Evolutionary conservation across 1,140 invertebrate genomes (phyloP).

Genomic region (Rhyacophila brunnea): DNA sequence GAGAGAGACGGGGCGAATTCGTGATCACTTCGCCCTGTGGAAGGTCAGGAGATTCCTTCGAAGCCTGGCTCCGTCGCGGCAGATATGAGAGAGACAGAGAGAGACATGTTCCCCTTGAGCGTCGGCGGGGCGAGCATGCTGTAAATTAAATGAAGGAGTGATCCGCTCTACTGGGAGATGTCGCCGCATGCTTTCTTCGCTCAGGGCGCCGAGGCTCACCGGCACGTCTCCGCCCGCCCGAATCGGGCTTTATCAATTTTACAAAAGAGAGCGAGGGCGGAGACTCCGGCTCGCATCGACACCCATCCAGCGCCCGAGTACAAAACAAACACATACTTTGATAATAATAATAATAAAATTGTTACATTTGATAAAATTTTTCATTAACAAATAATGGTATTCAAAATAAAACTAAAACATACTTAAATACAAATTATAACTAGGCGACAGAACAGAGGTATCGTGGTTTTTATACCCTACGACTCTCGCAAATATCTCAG

Average conservation of each 20-base stretch:
- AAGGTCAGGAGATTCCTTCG: too few species aligned
- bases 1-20: constrained; percentile 9
- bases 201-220: not conserved
- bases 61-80: too few species aligned
- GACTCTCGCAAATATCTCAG: constrained; percentile 3
- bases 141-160: constrained; percentile 4
- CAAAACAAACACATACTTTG: constrained; percentile 7
- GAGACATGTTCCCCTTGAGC: constrained; percentile 6
- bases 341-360: constrained; percentile 2
- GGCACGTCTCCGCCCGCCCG: not conserved
- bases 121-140: constrained; percentile 20
- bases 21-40: not conserved
- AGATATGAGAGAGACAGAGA: not conserved
- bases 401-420: constrained; percentile 28
- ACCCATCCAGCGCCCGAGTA: not conserved
- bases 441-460: constrained; percentile 27
- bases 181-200: constrained; percentile 17
- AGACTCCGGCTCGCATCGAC: not conserved
- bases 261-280: too few species aligned
- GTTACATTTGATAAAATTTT: constrained; percentile 17
- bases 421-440: constrained; percentile 22
- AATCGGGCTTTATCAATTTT: not conserved
- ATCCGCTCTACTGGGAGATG: constrained; percentile 20
- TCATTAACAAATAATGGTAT: constrained; percentile 42
- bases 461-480: constrained; percentile 27